Percentiles rank a stretch among this genome's conserved stretches.
Evolutionary conservation across 2,113 vertebrate species (phyloP).

Genomic region (Nycticryphes semicollaris): DNA sequence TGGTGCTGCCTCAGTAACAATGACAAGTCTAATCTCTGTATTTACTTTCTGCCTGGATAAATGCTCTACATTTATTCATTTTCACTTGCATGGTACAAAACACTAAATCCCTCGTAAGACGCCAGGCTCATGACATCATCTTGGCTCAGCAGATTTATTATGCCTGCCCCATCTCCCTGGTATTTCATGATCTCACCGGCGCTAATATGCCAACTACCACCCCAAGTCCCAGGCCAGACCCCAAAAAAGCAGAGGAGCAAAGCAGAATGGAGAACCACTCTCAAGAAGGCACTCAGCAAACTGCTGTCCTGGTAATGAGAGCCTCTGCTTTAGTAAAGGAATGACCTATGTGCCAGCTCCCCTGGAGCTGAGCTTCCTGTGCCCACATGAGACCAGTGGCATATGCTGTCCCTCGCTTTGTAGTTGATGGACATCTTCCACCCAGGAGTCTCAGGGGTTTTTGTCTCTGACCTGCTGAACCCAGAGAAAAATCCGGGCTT

Average conservation of each 20-base stretch:
- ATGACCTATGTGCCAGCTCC: neutral
- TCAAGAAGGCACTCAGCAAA: neutral
- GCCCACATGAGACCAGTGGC: neutral
- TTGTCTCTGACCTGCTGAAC: conserved; percentile 1
- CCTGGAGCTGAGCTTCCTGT: conserved; percentile 9
- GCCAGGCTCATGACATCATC: conserved; percentile 50
- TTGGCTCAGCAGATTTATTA: conserved; percentile 48
- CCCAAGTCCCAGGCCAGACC: neutral
- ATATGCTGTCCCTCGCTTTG: neutral
- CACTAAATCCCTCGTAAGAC: conserved; percentile 44
- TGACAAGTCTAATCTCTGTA: conserved; percentile 63
- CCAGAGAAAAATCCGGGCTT: neutral
- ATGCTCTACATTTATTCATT: neutral
- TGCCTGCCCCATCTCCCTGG: neutral
- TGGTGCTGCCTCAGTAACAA: conserved; percentile 51
- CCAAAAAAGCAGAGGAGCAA: neutral
- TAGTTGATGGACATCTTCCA: neutral
- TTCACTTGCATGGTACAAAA: conserved; percentile 53
- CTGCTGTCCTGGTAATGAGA: neutral
- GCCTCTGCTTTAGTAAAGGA: neutral
- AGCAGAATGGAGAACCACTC: neutral
- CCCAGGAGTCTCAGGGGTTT: neutral
- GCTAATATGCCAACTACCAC: neutral
- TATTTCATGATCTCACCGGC: neutral
- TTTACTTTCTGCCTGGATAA: conserved; percentile 53